These are phyloP conservation scores for Sternarchorhynchus goeldii DNA, from an alignment of 2,797 vertebrate species.

Conservation along the genomic window DNA sequence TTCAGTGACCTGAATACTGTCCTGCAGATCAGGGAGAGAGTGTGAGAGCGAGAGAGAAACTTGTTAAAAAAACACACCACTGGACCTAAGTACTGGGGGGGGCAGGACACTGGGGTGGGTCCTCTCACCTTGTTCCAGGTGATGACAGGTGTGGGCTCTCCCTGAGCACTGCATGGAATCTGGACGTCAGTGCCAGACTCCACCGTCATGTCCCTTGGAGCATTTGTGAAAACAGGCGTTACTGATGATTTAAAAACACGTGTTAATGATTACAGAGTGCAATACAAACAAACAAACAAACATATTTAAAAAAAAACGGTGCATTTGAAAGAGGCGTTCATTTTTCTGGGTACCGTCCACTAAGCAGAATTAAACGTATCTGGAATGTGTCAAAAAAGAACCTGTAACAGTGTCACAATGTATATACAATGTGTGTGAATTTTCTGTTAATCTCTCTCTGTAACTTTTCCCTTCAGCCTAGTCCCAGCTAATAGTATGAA, in stretches of 20 bases:
- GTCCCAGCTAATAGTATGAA: background rate
- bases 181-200: constrained; percentile 93
- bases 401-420: background rate
- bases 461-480: background rate
- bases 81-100: background rate
- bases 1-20: constrained; percentile 95
- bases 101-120: background rate
- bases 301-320: background rate
- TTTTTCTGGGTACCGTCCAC: too few species aligned
- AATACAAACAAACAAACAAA: constrained; percentile 36
- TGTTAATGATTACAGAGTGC: constrained; percentile 71
- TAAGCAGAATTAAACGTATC: constrained; percentile 3
- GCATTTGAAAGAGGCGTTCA: background rate
- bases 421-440: background rate
- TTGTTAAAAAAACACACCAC: constrained; percentile 2
- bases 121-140: constrained; percentile 97
- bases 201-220: constrained; percentile 91
- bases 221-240: constrained; percentile 93
- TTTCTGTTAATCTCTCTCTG: background rate
- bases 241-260: constrained; percentile 83
- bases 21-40: constrained; percentile 70
- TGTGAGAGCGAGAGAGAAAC: background rate
- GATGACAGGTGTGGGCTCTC: constrained; percentile 90
- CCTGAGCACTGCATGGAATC: constrained; percentile 93
- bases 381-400: background rate